Evolutionary conservation across 2,888 invertebrate genomes (phyloP).

Genomic region (Scaptomyza reducta): DNA sequence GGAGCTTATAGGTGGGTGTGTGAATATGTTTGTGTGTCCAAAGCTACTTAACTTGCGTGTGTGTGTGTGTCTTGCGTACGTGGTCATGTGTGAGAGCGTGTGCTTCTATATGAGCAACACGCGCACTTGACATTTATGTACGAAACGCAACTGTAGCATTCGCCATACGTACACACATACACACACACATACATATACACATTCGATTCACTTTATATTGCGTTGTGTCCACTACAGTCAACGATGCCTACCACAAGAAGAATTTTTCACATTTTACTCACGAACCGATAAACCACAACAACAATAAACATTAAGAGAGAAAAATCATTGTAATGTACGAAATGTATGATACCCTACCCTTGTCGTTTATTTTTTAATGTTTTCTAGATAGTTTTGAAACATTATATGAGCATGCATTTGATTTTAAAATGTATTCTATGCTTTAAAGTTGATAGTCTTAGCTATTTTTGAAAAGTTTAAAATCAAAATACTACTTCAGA

Average conservation of each 20-base stretch:
- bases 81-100: constrained; percentile 49
- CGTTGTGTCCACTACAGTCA: constrained; percentile 21
- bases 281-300: constrained; percentile 46
- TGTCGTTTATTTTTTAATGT: no score
- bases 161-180: constrained; percentile 1
- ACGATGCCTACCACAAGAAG: constrained; percentile 21
- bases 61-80: constrained; percentile 42
- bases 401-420: no score
- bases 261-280: constrained; percentile 63
- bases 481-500: no score
- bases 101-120: constrained; percentile 64
- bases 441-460: no score
- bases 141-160: constrained; percentile 59
- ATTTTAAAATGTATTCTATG: no score
- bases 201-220: constrained; percentile 1
- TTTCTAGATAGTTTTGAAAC: no score
- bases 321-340: no score
- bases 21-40: constrained; percentile 16
- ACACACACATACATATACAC: constrained; percentile 2
- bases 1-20: background rate
- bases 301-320: constrained; percentile 17
- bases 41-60: constrained; percentile 55
- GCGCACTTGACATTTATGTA: constrained; percentile 76
- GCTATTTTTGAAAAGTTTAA: no score
- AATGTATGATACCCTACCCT: constrained; percentile 4